phyloP scores from a whole-genome alignment of 2,888 invertebrate genomes.

The Hydraecia micacea region DNA sequence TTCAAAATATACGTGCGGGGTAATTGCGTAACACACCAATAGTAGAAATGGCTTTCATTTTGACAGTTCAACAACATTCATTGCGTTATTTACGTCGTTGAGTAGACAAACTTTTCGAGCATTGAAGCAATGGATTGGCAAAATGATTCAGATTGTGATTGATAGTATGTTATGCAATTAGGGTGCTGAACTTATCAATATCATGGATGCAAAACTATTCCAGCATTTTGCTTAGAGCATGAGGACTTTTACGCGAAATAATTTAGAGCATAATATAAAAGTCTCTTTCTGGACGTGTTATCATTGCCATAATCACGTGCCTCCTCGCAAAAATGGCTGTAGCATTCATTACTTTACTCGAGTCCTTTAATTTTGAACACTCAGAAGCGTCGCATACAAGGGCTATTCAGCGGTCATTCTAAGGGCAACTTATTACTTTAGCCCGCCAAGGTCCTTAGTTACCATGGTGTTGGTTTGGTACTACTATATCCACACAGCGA shows the following conservation, averaged over 20 bases:
- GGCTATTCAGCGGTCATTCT: conserved; percentile 41
- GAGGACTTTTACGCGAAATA: not conserved
- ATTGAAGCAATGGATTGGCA: too few species aligned
- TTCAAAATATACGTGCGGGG: not conserved
- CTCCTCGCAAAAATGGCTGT: not conserved
- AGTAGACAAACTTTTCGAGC: too few species aligned
- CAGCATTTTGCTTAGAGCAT: not conserved
- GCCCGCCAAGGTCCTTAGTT: conserved; percentile 43
- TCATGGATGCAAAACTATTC: not conserved
- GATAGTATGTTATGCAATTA: too few species aligned
- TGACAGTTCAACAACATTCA: too few species aligned
- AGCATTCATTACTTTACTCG: conserved; percentile 14
- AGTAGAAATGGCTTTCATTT: too few species aligned
- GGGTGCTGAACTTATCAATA: not conserved
- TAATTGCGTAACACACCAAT: too few species aligned
- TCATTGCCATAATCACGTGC: not conserved
- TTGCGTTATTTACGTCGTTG: too few species aligned
- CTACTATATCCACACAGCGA: conserved; percentile 14
- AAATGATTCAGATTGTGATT: too few species aligned
- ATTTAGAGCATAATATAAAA: not conserved
- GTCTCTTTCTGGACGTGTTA: not conserved
- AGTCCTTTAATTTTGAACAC: conserved; percentile 33
- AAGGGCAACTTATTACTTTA: conserved; percentile 33
- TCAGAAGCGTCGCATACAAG: conserved; percentile 4
- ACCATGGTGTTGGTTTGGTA: conserved; percentile 41